These are phyloP conservation scores for Caenorhabditis uteleia DNA, from an alignment of 2,888 invertebrate genomes.

Conservation along the genomic window DNA sequence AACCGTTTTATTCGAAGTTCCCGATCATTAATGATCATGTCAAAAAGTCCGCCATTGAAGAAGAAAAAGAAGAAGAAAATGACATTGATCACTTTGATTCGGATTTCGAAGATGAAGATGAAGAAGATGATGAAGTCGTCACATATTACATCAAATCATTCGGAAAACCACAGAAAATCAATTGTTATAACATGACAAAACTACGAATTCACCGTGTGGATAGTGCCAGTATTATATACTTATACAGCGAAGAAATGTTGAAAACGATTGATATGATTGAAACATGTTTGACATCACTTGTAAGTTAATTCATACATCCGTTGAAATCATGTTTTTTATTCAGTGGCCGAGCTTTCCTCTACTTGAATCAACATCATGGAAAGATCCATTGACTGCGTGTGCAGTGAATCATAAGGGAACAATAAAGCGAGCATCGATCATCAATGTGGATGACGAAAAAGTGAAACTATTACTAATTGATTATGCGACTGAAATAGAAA, in stretches of 20 bases:
- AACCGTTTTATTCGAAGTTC: conserved; percentile 1
- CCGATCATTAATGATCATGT: too few species aligned
- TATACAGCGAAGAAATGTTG: conserved; percentile 6
- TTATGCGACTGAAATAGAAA: too few species aligned
- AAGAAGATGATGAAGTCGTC: conserved; percentile 1
- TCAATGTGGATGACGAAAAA: background rate
- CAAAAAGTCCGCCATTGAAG: background rate
- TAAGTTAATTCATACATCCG: too few species aligned
- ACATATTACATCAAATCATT: background rate
- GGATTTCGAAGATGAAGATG: conserved; percentile 14
- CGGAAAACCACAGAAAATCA: background rate
- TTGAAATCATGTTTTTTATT: too few species aligned
- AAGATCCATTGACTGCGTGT: too few species aligned
- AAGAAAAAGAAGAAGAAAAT: conserved; percentile 16
- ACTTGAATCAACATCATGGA: too few species aligned
- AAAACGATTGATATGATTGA: conserved; percentile 9
- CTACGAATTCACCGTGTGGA: conserved; percentile 4
- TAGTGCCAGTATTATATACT: conserved; percentile 12
- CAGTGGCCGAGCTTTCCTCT: too few species aligned
- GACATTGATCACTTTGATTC: background rate
- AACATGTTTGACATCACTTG: too few species aligned
- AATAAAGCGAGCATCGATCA: background rate
- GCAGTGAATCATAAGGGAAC: background rate
- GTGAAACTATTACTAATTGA: background rate
- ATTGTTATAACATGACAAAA: background rate